These are phyloP conservation scores for Trissonchulus sp. DNA, from an alignment of 2,888 invertebrate genomes.

Conservation along the genomic window DNA sequence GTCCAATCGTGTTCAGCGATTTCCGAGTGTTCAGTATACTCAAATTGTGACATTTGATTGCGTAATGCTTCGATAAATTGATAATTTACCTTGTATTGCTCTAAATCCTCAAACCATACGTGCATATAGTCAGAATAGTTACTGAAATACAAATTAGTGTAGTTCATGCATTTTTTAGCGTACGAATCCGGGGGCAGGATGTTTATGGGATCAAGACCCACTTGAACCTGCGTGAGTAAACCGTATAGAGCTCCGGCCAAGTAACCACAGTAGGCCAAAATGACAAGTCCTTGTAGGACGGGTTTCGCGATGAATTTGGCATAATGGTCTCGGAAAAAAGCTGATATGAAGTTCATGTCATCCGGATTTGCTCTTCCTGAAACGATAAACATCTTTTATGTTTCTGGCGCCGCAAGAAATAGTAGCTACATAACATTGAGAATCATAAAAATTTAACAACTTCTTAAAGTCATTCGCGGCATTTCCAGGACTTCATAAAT, in stretches of 20 bases:
- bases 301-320: neutral
- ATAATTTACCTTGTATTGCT: neutral
- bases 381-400: too few species aligned
- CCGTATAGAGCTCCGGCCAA: neutral
- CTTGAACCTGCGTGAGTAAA: neutral
- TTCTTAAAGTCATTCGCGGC: too few species aligned
- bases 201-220: slow-evolving; percentile 11
- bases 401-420: too few species aligned
- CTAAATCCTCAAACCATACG: neutral
- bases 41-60: neutral
- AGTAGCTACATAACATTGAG: too few species aligned
- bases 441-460: too few species aligned
- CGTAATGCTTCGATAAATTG: neutral
- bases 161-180: neutral
- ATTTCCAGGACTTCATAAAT: too few species aligned
- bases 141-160: neutral
- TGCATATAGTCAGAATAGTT: neutral
- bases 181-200: slow-evolving; percentile 8
- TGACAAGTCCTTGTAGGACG: neutral
- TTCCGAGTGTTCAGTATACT: neutral
- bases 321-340: neutral
- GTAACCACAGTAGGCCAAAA: neutral
- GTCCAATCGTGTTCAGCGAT: slow-evolving; percentile 9
- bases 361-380: too few species aligned
- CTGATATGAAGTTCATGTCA: neutral